phyloP scores from a whole-genome alignment of 2,888 invertebrate species.

The Chaetogeoica ovagalla region DNA sequence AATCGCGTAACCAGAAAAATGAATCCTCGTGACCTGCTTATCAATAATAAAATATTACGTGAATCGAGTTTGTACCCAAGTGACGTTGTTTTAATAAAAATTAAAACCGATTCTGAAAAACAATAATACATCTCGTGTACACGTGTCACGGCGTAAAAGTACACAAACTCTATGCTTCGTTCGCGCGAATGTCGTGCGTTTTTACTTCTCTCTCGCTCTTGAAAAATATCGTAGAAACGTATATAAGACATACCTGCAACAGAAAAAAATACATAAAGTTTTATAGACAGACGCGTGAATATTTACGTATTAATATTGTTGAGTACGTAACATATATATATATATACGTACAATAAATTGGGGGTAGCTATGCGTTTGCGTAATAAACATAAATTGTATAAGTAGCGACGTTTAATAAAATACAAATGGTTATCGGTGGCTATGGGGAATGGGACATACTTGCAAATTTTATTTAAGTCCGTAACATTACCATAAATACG shows the following conservation, averaged over 20 bases:
- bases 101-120: too few species aligned
- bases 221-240: not conserved
- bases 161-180: too few species aligned
- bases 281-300: not conserved
- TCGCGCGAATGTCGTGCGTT: not conserved
- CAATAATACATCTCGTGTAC: too few species aligned
- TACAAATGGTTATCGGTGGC: conserved; percentile 4
- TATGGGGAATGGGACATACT: not conserved
- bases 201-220: not conserved
- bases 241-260: conserved; percentile 27
- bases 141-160: too few species aligned
- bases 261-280: not conserved
- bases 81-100: too few species aligned
- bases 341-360: too few species aligned
- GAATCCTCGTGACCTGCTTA: too few species aligned
- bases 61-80: too few species aligned
- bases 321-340: not conserved
- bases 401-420: conserved; percentile 32
- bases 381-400: not conserved
- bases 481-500: conserved; percentile 49
- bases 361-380: too few species aligned
- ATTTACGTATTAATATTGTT: not conserved
- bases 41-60: too few species aligned
- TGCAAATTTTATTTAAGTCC: conserved; percentile 39
- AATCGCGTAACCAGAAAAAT: too few species aligned